Percentiles rank a stretch among this genome's conserved stretches.
Evolutionary conservation across 2,888 invertebrate species (phyloP).

Genomic region (Orthosia cruda): DNA sequence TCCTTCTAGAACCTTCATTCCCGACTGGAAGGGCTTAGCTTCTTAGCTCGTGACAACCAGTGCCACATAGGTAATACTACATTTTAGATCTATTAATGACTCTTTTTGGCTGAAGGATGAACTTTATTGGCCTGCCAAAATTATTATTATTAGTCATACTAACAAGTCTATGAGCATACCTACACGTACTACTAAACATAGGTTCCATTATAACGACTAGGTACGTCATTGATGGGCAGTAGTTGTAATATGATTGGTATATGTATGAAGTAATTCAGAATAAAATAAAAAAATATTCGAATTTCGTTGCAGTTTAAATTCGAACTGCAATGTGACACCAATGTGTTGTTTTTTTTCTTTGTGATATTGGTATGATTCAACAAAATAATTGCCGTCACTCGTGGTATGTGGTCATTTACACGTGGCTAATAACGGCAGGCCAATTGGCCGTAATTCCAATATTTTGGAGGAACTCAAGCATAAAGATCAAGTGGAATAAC

Average conservation of each 20-base stretch:
- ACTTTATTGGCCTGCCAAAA: no score
- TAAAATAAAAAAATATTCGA: no score
- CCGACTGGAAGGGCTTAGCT: no score
- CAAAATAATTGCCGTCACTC: not conserved
- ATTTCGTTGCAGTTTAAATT: not conserved
- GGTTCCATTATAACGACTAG: not conserved
- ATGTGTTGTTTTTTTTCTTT: not conserved
- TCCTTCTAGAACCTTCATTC: no score
- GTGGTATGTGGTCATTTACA: not conserved
- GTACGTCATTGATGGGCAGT: not conserved
- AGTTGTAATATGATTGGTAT: not conserved
- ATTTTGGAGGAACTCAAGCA: slow-evolving; percentile 36
- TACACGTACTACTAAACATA: not conserved
- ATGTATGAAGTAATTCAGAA: not conserved
- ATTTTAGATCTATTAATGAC: not conserved
- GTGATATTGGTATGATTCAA: slow-evolving; percentile 32
- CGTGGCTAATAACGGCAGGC: slow-evolving; percentile 9
- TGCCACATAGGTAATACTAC: not conserved
- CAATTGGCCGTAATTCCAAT: slow-evolving; percentile 30
- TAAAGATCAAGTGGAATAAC: slow-evolving; percentile 40
- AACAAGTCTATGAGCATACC: not conserved
- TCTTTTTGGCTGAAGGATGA: no score
- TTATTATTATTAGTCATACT: not conserved
- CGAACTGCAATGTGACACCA: slow-evolving; percentile 15
- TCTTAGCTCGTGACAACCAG: no score